Percentiles rank a stretch among this genome's conserved stretches.
These are phyloP conservation scores for Pipistrellus kuhlii DNA, from an alignment of 2,797 vertebrate genomes.

Conservation along the genomic window DNA sequence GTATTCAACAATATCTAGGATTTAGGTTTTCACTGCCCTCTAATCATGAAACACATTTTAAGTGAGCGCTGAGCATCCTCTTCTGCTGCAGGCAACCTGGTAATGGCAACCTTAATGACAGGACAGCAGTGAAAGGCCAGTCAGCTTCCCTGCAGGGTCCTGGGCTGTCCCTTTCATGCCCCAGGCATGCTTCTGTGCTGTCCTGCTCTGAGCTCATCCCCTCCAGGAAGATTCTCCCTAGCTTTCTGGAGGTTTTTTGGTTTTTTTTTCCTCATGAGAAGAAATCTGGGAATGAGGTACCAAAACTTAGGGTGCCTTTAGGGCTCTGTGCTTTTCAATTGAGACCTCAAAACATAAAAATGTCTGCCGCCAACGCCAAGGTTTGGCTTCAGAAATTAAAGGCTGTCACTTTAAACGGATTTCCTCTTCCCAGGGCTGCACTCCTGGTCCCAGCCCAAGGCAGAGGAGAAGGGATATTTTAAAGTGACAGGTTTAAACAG, in stretches of 20 bases:
- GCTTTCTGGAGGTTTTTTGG: neutral
- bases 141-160: neutral
- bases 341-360: slow-evolving; percentile 47
- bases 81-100: neutral
- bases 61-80: neutral
- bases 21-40: neutral
- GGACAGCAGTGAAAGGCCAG: neutral
- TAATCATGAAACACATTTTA: neutral
- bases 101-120: slow-evolving; percentile 6
- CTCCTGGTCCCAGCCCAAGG: neutral
- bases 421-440: slow-evolving; percentile 21
- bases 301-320: neutral
- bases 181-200: neutral
- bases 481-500: slow-evolving; percentile 76
- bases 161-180: neutral
- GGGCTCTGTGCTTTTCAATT: slow-evolving; percentile 53
- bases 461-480: slow-evolving; percentile 62
- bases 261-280: slow-evolving; percentile 27
- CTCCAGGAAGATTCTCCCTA: neutral
- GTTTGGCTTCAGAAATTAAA: slow-evolving; percentile 66
- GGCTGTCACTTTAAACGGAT: slow-evolving; percentile 65
- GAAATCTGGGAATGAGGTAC: neutral
- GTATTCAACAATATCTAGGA: neutral
- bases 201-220: neutral
- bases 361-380: neutral